phyloP scores from a whole-genome alignment of 2,113 vertebrate species.

The Percina caprodes region DNA sequence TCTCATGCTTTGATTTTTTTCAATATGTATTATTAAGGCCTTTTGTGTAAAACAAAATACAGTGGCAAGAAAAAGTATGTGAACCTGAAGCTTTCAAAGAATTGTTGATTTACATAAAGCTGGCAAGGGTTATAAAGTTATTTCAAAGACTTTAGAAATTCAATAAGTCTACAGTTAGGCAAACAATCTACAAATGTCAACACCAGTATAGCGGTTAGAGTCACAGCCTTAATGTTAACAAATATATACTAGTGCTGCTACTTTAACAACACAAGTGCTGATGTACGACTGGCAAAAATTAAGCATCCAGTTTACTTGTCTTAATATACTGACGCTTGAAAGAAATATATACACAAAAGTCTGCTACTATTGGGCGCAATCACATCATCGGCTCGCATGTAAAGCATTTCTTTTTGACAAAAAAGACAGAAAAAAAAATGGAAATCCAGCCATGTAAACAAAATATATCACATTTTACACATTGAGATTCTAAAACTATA shows the following conservation, averaged over 20 bases:
- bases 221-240: background rate
- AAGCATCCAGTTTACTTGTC: background rate
- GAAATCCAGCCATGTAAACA: slow-evolving; percentile 21
- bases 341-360: background rate
- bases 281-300: background rate
- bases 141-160: too few relatives aligned
- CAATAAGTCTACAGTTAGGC: too few relatives aligned
- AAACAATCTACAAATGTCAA: too few relatives aligned
- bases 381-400: background rate
- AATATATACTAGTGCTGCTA: slow-evolving; percentile 1
- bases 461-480: background rate
- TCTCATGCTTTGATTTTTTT: background rate
- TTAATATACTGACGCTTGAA: background rate
- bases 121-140: too few relatives aligned
- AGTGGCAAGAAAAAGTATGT: too few relatives aligned
- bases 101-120: too few relatives aligned
- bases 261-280: background rate
- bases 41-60: background rate
- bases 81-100: too few relatives aligned
- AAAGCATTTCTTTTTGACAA: background rate
- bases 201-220: too few relatives aligned
- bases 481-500: slow-evolving; percentile 2
- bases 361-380: background rate
- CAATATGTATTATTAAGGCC: background rate
- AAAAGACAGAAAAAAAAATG: slow-evolving; percentile 17